Evolutionary conservation across 1,140 invertebrate genomes (phyloP).

Genomic region (Zaprionus lachaisei): DNA sequence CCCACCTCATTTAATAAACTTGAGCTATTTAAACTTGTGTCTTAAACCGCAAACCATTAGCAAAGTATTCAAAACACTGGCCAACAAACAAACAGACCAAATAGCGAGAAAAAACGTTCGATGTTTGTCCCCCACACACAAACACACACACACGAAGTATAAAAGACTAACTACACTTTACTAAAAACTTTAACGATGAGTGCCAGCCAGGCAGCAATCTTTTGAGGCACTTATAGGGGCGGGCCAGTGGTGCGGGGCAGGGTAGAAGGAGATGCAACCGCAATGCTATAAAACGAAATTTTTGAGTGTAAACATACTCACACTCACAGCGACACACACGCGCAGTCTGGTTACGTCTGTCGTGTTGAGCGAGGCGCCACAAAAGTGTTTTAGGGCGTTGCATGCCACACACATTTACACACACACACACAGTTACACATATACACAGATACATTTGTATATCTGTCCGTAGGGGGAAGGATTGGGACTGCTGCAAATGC

Average conservation of each 20-base stretch:
- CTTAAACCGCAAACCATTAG: conserved; percentile 62
- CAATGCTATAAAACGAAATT: conserved; percentile 70
- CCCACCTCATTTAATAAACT: conserved; percentile 24
- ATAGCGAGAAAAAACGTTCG: conserved; percentile 13
- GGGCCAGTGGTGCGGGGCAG: background rate
- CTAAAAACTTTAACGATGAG: conserved; percentile 70
- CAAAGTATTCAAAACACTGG: conserved; percentile 55
- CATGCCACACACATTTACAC: conserved; percentile 52
- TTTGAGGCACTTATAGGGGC: conserved; percentile 10
- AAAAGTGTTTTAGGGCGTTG: conserved; percentile 78
- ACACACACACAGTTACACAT: conserved; percentile 17
- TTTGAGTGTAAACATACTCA: conserved; percentile 69
- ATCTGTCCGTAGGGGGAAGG: conserved; percentile 14
- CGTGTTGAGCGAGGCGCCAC: conserved; percentile 42
- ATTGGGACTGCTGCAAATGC: conserved; percentile 55
- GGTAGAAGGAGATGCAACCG: conserved; percentile 46
- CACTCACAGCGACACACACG: conserved; percentile 27
- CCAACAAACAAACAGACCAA: background rate
- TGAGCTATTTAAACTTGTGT: conserved; percentile 59
- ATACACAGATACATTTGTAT: conserved; percentile 39
- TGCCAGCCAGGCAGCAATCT: conserved; percentile 49
- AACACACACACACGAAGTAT: conserved; percentile 22
- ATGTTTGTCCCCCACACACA: conserved; percentile 10
- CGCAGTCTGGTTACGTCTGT: conserved; percentile 2
- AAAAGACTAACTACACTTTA: conserved; percentile 75